phyloP scores from a whole-genome alignment of 2,113 vertebrate genomes.

The Dunckerocampus dactyliophorus region DNA sequence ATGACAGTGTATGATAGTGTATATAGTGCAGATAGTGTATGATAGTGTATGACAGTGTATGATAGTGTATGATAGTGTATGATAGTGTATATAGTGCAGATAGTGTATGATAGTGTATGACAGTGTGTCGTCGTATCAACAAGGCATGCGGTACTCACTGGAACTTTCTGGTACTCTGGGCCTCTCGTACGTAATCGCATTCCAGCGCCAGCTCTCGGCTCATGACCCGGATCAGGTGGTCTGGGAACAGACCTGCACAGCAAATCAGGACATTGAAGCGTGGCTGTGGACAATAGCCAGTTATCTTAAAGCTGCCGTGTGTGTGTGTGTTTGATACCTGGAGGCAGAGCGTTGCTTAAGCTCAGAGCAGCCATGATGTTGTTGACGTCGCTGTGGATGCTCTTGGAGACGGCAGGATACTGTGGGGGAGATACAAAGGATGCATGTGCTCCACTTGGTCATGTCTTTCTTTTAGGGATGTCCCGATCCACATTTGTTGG shows the following conservation, averaged over 20 bases:
- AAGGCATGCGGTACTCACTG: conserved; percentile 65
- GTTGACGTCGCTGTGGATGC: conserved; percentile 93
- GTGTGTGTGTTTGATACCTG: conserved; percentile 40
- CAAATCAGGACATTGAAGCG: not conserved
- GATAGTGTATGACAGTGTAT: no score
- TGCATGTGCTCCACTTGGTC: no score
- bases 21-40: not conserved
- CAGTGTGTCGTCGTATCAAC: not conserved
- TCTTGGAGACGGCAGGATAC: conserved; percentile 84
- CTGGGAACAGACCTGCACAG: conserved; percentile 87
- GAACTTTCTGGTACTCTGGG: conserved; percentile 87
- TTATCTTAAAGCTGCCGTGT: not conserved
- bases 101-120: not conserved
- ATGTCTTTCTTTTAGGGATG: not conserved
- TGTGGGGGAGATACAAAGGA: conserved; percentile 10
- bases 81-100: not conserved
- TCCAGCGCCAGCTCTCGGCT: conserved; percentile 87
- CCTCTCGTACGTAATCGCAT: conserved; percentile 93
- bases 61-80: not conserved
- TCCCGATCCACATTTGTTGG: no score
- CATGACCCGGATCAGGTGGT: conserved; percentile 92
- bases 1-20: no score
- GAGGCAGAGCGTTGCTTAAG: conserved; percentile 89
- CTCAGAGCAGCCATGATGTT: conserved; percentile 90
- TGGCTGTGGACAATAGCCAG: not conserved